Base-by-base conservation (phyloP, 2,888 invertebrate genomes). In the Meiosimyza decipiens region DNA sequence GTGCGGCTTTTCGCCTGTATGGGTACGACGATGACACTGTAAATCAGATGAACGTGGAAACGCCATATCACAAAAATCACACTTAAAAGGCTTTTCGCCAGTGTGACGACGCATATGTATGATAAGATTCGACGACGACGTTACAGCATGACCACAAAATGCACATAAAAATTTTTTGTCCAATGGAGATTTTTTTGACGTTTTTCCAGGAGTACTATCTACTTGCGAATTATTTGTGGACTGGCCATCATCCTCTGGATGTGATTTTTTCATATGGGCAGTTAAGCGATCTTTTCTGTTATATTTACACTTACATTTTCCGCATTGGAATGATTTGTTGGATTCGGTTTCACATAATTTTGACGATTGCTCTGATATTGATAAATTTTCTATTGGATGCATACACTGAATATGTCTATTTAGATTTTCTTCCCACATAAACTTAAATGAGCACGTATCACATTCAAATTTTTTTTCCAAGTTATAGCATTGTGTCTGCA, bases 51-150 rank as follows among this genome's bases (percentile, higher is more conserved):
- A 90, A 54, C 91, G 88, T 0, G 91, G 91, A 75, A 91, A 91
- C 4, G 90, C 91, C 88, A 90, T 91, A 4, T 87, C 89, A 75
- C 91, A 91, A 70, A 89, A 89, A 77, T 91, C 91, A 76, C 91
- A 91, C 78, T 90, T 90, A 77, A 90, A 91, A 0, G 91, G 91
- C 76, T 91, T 91, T 78, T 91, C 91, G 9, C 92, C 92, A 0
- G 91, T 92, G 77, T 92, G 92, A 0, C 91, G 88, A 0, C 92
- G 88, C 90, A 92, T 91, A 78, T 92, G 92, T 3, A 92, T 90
- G 18, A 90, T 90, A 13, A 91, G 85, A 79, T 91, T 91, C 0
- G 91, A 91, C 0, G 90, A 90, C 74, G 90, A 91, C 40, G 90
- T 89, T 76, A 91, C 90, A 9, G 89, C 89, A 15, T 90, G 87